phyloP scores from a whole-genome alignment of 2,797 vertebrate genomes.

The Pseudopleuronectes americanus region DNA sequence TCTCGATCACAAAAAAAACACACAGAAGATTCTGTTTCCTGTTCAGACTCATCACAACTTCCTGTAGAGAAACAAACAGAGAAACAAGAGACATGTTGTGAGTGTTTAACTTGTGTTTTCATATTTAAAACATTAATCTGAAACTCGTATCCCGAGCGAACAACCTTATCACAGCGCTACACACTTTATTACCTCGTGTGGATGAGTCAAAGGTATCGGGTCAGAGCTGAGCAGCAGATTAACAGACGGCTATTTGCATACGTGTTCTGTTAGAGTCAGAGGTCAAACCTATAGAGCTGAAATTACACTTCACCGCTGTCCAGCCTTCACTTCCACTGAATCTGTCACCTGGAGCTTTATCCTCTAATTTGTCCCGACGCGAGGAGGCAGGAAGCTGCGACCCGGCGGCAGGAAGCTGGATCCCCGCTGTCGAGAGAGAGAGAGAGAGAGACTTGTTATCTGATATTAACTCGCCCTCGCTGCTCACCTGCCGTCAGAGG shows the following conservation, averaged over 20 bases:
- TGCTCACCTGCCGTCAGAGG: conserved; percentile 14
- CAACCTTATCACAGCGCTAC: too few relatives aligned
- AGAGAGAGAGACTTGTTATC: conserved; percentile 36
- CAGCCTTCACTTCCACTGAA: conserved; percentile 6
- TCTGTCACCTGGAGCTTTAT: conserved; percentile 26
- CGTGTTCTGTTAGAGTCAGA: conserved; percentile 43
- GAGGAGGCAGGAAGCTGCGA: conserved; percentile 27
- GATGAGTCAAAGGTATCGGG: conserved; percentile 18
- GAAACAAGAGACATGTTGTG: too few relatives aligned
- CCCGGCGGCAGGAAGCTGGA: conserved; percentile 36
- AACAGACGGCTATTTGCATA: conserved; percentile 61
- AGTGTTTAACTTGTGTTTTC: too few relatives aligned
- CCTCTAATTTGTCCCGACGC: conserved; percentile 28
- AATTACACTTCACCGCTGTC: conserved; percentile 39
- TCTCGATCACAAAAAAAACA: too few relatives aligned
- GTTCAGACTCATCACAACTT: too few relatives aligned
- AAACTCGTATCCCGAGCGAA: too few relatives aligned
- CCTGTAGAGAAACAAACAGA: too few relatives aligned
- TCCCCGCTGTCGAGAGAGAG: conserved; percentile 22
- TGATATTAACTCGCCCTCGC: conserved; percentile 31
- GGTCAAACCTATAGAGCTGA: conserved; percentile 50
- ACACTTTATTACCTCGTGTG: too few relatives aligned
- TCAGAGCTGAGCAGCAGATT: conserved; percentile 50
- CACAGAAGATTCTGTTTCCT: too few relatives aligned
- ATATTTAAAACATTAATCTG: too few relatives aligned